Evolutionary conservation across 2,797 vertebrate species (phyloP).

Genomic region (Gadopsis marmoratus): DNA sequence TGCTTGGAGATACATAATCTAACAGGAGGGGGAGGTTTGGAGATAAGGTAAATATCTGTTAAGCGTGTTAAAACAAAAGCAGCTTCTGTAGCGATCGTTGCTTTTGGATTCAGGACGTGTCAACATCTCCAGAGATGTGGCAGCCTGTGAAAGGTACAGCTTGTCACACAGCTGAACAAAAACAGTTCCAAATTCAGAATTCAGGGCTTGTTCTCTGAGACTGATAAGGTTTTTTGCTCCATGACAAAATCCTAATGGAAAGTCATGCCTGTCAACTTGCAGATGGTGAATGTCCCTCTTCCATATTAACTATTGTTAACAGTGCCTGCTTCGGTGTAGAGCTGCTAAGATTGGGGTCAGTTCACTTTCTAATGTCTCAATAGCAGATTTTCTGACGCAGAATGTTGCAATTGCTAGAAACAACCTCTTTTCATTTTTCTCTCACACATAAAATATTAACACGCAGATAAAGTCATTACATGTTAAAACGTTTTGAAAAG

Average conservation of each 20-base stretch:
- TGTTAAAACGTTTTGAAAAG: conserved; percentile 9
- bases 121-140: conserved; percentile 53
- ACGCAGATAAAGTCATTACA: conserved; percentile 9
- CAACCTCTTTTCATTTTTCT: not conserved
- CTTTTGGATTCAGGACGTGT: conserved; percentile 51
- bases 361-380: conserved; percentile 25
- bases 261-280: conserved; percentile 63
- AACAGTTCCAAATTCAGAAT: conserved; percentile 55
- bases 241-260: conserved; percentile 69
- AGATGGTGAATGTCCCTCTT: conserved; percentile 62
- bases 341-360: conserved; percentile 15
- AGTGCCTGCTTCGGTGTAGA: conserved; percentile 3
- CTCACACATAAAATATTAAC: conserved; percentile 1
- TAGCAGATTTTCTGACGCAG: not conserved
- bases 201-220: conserved; percentile 59
- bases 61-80: conserved; percentile 17
- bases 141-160: conserved; percentile 59
- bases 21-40: not conserved
- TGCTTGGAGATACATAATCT: not conserved
- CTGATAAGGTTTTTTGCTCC: conserved; percentile 67
- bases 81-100: conserved; percentile 4
- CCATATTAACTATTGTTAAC: conserved; percentile 57
- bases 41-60: not conserved
- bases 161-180: conserved; percentile 57
- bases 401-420: conserved; percentile 9